These are phyloP conservation scores for Artemia sinica DNA, from an alignment of 2,888 invertebrate genomes.

Conservation along the genomic window DNA sequence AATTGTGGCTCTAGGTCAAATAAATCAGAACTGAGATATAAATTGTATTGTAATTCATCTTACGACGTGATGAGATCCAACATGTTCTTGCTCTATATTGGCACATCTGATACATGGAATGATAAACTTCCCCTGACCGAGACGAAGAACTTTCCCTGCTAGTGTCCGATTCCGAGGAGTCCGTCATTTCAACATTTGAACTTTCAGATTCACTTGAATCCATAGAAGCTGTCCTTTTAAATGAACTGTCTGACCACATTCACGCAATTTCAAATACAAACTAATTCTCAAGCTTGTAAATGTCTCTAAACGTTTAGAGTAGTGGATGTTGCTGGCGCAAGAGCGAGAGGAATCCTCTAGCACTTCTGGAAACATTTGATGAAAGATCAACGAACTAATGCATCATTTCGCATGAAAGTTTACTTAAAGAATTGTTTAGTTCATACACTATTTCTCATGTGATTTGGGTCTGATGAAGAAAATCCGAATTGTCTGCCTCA, in stretches of 20 bases:
- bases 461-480: no score
- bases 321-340: no score
- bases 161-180: not conserved
- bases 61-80: conserved; percentile 12
- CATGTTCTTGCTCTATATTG: conserved; percentile 8
- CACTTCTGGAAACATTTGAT: no score
- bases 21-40: no score
- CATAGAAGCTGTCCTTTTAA: conserved; percentile 3
- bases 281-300: not conserved
- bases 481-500: no score
- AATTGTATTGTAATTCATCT: not conserved
- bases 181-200: not conserved
- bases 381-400: no score
- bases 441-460: no score
- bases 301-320: no score
- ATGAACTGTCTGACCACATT: not conserved
- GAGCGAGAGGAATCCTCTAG: no score
- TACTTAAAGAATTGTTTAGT: no score
- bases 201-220: not conserved
- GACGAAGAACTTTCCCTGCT: not conserved
- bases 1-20: no score
- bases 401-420: no score
- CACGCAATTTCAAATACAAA: not conserved
- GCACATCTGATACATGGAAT: conserved; percentile 8
- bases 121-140: not conserved